Evolutionary conservation across 1,140 invertebrate genomes (phyloP), one percentile per base, ranked within the genome.

Genomic region (Lucilia cuprina): DNA sequence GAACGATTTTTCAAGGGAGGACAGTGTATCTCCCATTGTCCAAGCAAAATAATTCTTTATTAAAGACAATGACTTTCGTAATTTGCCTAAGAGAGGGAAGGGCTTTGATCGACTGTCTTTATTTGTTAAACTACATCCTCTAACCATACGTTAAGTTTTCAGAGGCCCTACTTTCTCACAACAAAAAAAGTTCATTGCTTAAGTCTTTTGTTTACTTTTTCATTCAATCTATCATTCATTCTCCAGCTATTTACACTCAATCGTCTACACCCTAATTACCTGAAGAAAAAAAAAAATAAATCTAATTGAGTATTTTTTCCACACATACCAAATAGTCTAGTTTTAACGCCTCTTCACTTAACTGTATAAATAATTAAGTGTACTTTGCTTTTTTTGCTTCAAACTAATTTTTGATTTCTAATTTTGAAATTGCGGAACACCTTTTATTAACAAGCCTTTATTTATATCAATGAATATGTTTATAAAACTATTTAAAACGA

Each of bases 361-460:
- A 49, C 41, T 19, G 13, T 25, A 47, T 80, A 21, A 21, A 47
- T 80, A 80, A 80, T 49, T 80, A 80, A 80, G 17, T 47, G n/a
- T 49, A 21, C 49, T 47, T 30, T 41, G 17, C 30, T 77, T 41
- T 3, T n/a, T 77, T 2, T 41, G 74, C 30, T 77, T 30, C 35
- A 41, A 41, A 41, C 34, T 17, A 77, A 41, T 77, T 34, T 30
- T 75, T 30, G 74, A 77, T 77, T 77, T 41, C 19, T 21, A 70
- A 50, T 80, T 21, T 21, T 5, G 21, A 70, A 70, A 21, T 21
- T 1, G 77, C 5, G 77, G 77, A 80, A 80, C 77, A 49, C 77
- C 77, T 80, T 77, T 49, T 80, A 80, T 49, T 80, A 80, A 80
- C 77, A 80, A 80, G 77, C 77, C 77, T 80, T 80, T 80, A 80